Conservation (phyloP, 1,140 invertebrate genomes). For the Drosophila nigrodunni region DNA sequence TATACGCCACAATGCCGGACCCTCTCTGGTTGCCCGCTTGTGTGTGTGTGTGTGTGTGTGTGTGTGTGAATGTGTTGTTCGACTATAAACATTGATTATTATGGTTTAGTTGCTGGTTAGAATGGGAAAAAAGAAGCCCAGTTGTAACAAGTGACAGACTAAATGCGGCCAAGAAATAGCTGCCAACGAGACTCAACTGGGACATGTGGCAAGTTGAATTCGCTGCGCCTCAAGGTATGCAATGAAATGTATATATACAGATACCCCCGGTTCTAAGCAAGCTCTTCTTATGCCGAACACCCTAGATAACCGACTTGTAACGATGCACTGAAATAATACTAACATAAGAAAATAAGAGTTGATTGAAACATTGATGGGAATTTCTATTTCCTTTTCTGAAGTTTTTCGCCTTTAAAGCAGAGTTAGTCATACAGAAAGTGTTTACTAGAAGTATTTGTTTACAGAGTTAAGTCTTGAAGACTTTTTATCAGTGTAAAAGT, state of each 20-base stretch:
- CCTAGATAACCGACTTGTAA: constrained; percentile 59
- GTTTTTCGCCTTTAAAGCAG: no score
- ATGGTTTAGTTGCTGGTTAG: constrained; percentile 16
- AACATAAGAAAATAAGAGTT: no score
- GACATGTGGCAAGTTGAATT: constrained; percentile 13
- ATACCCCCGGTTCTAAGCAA: background rate
- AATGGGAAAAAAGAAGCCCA: background rate
- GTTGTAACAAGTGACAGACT: constrained; percentile 17
- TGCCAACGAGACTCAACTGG: constrained; percentile 42
- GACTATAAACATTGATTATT: constrained; percentile 53
- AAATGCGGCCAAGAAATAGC: constrained; percentile 39
- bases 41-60: constrained; percentile 4
- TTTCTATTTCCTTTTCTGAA: no score
- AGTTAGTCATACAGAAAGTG: no score
- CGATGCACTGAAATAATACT: constrained; percentile 28
- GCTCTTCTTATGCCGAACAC: background rate
- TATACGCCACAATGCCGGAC: constrained; percentile 49
- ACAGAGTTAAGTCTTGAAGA: no score
- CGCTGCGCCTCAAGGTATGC: constrained; percentile 51
- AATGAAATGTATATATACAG: constrained; percentile 52
- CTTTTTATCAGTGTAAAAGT: constrained; percentile 51
- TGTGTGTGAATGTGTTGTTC: background rate
- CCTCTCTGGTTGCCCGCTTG: background rate
- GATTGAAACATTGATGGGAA: no score
- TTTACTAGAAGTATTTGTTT: no score